These are phyloP conservation scores for Zaprionus bogoriensis DNA, from an alignment of 2,888 invertebrate genomes.

Conservation along the genomic window DNA sequence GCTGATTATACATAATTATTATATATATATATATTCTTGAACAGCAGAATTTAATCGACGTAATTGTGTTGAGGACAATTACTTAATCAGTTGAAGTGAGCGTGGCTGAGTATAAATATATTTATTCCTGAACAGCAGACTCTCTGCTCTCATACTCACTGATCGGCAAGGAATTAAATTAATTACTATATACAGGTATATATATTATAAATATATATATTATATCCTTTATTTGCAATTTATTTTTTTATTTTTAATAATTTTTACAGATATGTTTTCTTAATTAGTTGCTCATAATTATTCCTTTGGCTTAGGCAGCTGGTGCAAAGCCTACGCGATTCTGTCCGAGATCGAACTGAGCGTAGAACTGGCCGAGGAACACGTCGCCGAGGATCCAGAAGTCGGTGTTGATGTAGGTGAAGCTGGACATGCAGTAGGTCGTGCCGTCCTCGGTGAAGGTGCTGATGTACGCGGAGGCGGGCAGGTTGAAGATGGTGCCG, in stretches of 20 bases:
- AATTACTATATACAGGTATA: too few species aligned
- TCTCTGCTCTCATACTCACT: too few species aligned
- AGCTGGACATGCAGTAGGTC: constrained; percentile 91
- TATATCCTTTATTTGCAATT: not conserved
- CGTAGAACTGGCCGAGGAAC: constrained; percentile 96
- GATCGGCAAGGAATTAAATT: too few species aligned
- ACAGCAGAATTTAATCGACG: not conserved
- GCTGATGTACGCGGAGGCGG: constrained; percentile 90
- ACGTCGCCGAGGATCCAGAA: constrained; percentile 99
- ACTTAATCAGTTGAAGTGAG: too few species aligned
- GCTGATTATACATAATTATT: too few species aligned
- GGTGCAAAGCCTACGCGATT: constrained; percentile 93
- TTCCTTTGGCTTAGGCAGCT: constrained; percentile 48
- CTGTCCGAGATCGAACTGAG: constrained; percentile 95
- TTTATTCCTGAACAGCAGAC: too few species aligned
- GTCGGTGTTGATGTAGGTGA: constrained; percentile 89
- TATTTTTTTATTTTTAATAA: not conserved
- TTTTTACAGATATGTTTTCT: not conserved
- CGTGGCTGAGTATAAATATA: too few species aligned
- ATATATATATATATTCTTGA: not conserved
- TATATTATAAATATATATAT: too few species aligned
- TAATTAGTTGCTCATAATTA: not conserved
- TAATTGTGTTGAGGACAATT: not conserved
- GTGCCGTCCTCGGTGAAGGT: constrained; percentile 83
- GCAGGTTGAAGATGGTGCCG: constrained; percentile 89